A percentile compares a stretch with the other conserved stretches of the same genome.
phyloP scores from a whole-genome alignment of 2,888 invertebrate genomes.

The Bombylius major region DNA sequence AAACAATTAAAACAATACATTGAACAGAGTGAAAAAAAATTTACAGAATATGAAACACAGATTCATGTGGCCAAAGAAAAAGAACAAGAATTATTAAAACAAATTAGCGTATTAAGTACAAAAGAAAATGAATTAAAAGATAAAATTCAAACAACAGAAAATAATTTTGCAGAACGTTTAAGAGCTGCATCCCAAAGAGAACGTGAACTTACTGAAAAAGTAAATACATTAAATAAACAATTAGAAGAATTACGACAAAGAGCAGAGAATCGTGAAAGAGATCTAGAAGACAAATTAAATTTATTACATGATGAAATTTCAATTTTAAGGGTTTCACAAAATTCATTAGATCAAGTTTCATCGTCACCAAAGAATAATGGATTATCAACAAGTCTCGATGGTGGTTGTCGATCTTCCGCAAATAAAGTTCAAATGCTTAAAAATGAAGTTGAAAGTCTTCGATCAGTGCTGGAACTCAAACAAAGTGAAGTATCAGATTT shows the following conservation, averaged over 20 bases:
- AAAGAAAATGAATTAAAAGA: conserved; percentile 26
- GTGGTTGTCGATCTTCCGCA: conserved; percentile 21
- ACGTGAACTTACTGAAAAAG: conserved; percentile 26
- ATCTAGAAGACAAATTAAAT: conserved; percentile 30
- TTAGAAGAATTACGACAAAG: conserved; percentile 24
- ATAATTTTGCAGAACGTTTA: conserved; percentile 22
- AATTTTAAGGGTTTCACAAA: conserved; percentile 18
- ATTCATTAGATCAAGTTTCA: conserved; percentile 8
- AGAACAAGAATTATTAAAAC: conserved; percentile 24
- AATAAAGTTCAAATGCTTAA: conserved; percentile 38
- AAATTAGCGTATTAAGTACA: conserved; percentile 21
- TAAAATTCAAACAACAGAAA: conserved; percentile 24
- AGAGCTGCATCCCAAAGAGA: conserved; percentile 25
- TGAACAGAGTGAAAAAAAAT: conserved; percentile 23
- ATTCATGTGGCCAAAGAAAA: conserved; percentile 33
- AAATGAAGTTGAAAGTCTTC: conserved; percentile 69
- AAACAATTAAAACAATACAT: conserved; percentile 24
- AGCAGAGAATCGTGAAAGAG: conserved; percentile 27
- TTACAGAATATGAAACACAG: conserved; percentile 29
- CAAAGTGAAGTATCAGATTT: conserved; percentile 74
- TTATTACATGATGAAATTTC: conserved; percentile 32
- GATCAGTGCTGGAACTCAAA: conserved; percentile 77
- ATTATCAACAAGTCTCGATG: conserved; percentile 19
- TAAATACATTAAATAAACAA: conserved; percentile 27
- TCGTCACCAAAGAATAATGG: conserved; percentile 9